Evolutionary conservation across 2,888 invertebrate genomes (phyloP).

Genomic region (Eugnorisma glareosa): DNA sequence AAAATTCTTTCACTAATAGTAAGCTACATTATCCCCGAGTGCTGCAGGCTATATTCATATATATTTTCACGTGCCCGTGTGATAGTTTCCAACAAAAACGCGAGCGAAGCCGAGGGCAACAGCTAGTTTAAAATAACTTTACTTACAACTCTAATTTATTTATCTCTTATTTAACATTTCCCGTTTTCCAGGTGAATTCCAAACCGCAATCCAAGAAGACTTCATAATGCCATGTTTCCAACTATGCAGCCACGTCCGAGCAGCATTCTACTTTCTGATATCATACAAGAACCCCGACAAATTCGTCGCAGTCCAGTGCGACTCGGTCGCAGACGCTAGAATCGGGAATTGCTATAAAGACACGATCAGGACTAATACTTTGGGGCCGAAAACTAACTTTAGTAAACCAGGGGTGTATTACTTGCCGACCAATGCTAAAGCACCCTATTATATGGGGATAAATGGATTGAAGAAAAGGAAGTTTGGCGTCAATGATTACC

Average conservation of each 20-base stretch:
- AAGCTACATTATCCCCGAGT: too few relatives aligned
- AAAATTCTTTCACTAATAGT: too few relatives aligned
- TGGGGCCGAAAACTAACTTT: slow-evolving; percentile 84
- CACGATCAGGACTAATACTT: slow-evolving; percentile 72
- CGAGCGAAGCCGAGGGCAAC: too few relatives aligned
- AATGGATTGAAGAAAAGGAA: slow-evolving; percentile 74
- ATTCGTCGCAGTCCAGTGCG: slow-evolving; percentile 80
- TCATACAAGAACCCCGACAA: slow-evolving; percentile 77
- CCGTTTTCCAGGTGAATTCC: slow-evolving; percentile 81
- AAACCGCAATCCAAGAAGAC: slow-evolving; percentile 76
- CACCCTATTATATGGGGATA: slow-evolving; percentile 81
- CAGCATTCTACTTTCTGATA: slow-evolving; percentile 80
- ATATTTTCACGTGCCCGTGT: too few relatives aligned
- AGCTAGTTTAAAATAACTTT: too few relatives aligned
- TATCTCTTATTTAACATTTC: neutral
- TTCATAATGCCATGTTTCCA: slow-evolving; percentile 84
- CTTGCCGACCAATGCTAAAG: slow-evolving; percentile 76
- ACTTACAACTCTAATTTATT: neutral
- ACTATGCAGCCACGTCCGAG: slow-evolving; percentile 83
- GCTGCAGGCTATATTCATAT: too few relatives aligned
- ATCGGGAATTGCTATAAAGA: slow-evolving; percentile 79
- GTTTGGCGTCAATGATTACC: slow-evolving; percentile 77
- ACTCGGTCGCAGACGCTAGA: slow-evolving; percentile 77
- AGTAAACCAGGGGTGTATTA: slow-evolving; percentile 82
- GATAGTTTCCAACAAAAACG: too few relatives aligned